Evolutionary conservation across 1,140 invertebrate genomes (phyloP), one percentile per base, ranked within the genome.

Genomic region (Drosophila auraria): DNA sequence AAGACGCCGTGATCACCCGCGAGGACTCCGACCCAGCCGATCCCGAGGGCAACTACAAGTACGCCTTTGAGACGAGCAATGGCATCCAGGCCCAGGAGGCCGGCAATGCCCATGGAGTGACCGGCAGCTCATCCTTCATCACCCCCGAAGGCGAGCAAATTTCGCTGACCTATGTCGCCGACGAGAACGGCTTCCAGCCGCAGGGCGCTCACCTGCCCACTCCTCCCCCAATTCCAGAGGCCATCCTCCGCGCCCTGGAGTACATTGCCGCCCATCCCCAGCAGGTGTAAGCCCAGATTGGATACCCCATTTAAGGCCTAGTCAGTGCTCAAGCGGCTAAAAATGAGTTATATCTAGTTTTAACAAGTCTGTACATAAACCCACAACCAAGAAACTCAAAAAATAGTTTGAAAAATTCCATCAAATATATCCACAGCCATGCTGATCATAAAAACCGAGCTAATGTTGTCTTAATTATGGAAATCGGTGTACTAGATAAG

Each of bases 161-260:
- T 42, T 5, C 45, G 3, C 51, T 94, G 15, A 77, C 56, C 36
- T 95, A 94, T 60, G 61, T 91, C 15, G 94, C 94, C 63, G 94
- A 94, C 74, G 94, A 94, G 72, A 93, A 94, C 42, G 94, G 93
- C 8, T 94, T 80, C 87, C 92, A 93, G 58, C 94, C 94, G 7
- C 36, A 58, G 5, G 94, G 94, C 23, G 93, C 83, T 17, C 94
- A 94, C 87, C 58, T 94, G 44, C 94, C 94, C 17, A 94, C 93
- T 23, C 93, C 94, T 15, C 94, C 94, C 65, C 93, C 91, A 64
- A 82, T 92, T 7, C 92, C 92, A 62, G 81, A 89, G 25, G 62
- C 63, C 30, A 93, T 93, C 14, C 25, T 90, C 15, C 70, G 83
- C n/a, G 61, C 92, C 8, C 66, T 95, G 36, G 94, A 93, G 54